These are phyloP conservation scores for Argopecten irradians DNA, from an alignment of 1,140 invertebrate species.

Conservation along the genomic window DNA sequence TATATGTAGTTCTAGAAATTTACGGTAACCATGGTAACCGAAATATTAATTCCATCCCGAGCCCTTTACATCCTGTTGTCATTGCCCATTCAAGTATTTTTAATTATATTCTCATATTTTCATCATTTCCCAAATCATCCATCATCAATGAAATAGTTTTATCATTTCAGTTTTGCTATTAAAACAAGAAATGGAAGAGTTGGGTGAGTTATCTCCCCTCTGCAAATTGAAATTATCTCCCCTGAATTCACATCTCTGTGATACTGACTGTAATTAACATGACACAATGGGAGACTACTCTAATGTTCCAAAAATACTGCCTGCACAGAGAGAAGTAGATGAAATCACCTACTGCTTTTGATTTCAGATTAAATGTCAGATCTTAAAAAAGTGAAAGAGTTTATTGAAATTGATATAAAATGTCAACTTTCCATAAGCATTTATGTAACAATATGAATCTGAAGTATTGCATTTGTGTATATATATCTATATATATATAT, in stretches of 20 bases:
- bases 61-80: not conserved
- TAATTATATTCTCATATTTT: not conserved
- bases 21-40: not conserved
- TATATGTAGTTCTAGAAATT: not conserved
- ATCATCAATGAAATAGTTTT: not conserved
- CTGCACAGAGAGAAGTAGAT: not conserved
- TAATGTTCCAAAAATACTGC: not conserved
- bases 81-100: not conserved
- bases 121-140: not conserved
- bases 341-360: not conserved
- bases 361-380: not conserved
- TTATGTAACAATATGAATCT: conserved; percentile 18
- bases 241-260: not conserved
- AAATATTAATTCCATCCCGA: not conserved
- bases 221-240: not conserved
- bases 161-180: not conserved
- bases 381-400: not conserved
- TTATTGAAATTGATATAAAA: conserved; percentile 8
- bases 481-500: too few species aligned
- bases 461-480: conserved; percentile 10
- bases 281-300: not conserved
- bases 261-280: not conserved
- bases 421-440: conserved; percentile 17
- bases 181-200: conserved; percentile 13
- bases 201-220: not conserved